These are phyloP conservation scores for Hyperopisus bebe DNA, from an alignment of 2,113 vertebrate genomes.

Conservation along the genomic window DNA sequence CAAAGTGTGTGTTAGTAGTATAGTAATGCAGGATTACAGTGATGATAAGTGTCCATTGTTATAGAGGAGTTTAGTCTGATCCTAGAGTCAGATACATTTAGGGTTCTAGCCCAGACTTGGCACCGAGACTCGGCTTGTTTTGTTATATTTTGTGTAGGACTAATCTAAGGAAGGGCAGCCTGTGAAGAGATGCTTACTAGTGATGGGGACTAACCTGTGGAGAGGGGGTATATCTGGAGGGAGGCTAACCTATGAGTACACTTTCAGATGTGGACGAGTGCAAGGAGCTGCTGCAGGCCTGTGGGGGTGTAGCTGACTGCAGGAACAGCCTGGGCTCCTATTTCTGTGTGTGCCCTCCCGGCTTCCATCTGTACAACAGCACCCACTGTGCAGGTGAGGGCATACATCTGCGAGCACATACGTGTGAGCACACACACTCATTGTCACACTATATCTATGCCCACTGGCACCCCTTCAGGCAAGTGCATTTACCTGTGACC, in stretches of 20 bases:
- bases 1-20: neutral
- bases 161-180: neutral
- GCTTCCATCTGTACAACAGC: slow-evolving; percentile 69
- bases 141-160: neutral
- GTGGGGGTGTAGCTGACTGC: slow-evolving; percentile 71
- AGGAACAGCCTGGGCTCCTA: slow-evolving; percentile 84
- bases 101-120: neutral
- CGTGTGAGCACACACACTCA: neutral
- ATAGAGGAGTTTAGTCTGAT: neutral
- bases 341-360: slow-evolving; percentile 75
- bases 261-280: slow-evolving; percentile 90
- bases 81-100: neutral
- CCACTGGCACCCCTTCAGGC: neutral
- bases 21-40: neutral
- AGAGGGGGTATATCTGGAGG: neutral
- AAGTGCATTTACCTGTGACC: neutral
- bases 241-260: slow-evolving; percentile 21
- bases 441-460: neutral
- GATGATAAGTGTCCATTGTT: neutral
- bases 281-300: slow-evolving; percentile 60
- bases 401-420: neutral
- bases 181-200: neutral
- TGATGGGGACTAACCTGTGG: neutral
- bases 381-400: slow-evolving; percentile 78
- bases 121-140: neutral